Base-by-base conservation (phyloP, 2,888 invertebrate species). In the Drosophila infuscata region DNA sequence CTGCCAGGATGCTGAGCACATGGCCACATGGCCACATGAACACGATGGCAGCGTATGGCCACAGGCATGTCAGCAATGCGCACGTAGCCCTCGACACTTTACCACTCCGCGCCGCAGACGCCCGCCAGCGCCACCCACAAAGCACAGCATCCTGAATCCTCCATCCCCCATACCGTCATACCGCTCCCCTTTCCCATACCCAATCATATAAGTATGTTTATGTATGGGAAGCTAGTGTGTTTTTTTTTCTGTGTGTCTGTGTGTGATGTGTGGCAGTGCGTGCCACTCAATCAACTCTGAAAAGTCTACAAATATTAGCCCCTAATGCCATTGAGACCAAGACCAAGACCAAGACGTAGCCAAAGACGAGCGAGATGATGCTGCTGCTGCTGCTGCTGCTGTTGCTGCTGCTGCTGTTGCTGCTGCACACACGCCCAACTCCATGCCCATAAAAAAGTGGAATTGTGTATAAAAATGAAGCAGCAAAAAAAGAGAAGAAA, bases 291-390 rank as follows among this genome's bases (percentile, higher is more conserved):
- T 88, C 87, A 88, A 88, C 87, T 88, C 87, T 74, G 83, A 83
- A 90, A 87, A 84, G 83, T 89, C 85, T 85, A 90, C 88, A 90
- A 90, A 90, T 90, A 90, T 91, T 91, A 91, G 89, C 89, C 90
- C 79, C 82, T 90, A 90, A 90, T 91, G 88, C 89, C 89, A 89
- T 85, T 87, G 89, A 90, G 89, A 90, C 80, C 80, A 59, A 71
- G 69, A 75, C 76, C 74, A 82, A 75, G 82, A 75, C 76, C 74
- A 82, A 75, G 82, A 77, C 67, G 81, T 56, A 62, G 54, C 36
- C 58, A 51, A 65, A 57, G 73, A 69, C 65, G 62, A 48, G 41
- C n/a, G 56, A 56, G 12, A 38, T 46, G 46, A 25, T 4, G 25
- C 46, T 4, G 25, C 46, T 46, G 38, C 36, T 54, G 35, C 6